Conservation (phyloP, 2,888 invertebrate genomes). For the Tridacna gigas region DNA sequence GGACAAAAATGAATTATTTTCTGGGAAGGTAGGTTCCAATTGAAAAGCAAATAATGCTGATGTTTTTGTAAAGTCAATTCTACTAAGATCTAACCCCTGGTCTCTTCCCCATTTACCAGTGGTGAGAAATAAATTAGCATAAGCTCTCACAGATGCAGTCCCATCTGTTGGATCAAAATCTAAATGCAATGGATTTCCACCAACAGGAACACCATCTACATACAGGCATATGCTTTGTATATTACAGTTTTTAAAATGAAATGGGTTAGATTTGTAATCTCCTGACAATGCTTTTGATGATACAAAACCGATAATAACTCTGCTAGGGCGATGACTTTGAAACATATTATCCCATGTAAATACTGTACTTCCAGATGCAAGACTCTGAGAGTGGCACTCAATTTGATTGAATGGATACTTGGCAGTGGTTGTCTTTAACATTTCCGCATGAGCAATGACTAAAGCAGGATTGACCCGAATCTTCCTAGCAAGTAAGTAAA, state of each 20-base stretch:
- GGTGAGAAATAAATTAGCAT: conserved; percentile 36
- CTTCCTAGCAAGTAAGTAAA: conserved; percentile 47
- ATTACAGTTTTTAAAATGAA: conserved; percentile 47
- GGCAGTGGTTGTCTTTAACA: conserved; percentile 51
- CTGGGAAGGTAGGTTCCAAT: conserved; percentile 43
- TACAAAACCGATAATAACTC: conserved; percentile 45
- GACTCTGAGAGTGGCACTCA: conserved; percentile 39
- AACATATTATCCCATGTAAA: conserved; percentile 55
- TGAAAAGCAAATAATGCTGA: conserved; percentile 45
- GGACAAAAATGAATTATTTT: conserved; percentile 8
- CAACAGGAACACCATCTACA: conserved; percentile 44
- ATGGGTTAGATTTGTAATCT: conserved; percentile 52
- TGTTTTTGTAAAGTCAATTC: conserved; percentile 28
- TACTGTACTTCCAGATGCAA: conserved; percentile 45
- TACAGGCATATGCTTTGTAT: conserved; percentile 43
- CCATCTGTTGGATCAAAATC: conserved; percentile 34
- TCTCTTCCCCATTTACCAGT: conserved; percentile 41
- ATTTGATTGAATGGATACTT: conserved; percentile 48
- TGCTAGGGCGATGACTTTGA: conserved; percentile 39
- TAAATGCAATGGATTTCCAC: conserved; percentile 51
- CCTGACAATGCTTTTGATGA: conserved; percentile 42
- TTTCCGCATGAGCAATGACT: conserved; percentile 48
- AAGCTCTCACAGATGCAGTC: conserved; percentile 32
- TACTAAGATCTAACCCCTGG: conserved; percentile 32
- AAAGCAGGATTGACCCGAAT: conserved; percentile 50